Base-by-base conservation (phyloP, 2,797 vertebrate genomes). In the Tamandua tetradactyla region DNA sequence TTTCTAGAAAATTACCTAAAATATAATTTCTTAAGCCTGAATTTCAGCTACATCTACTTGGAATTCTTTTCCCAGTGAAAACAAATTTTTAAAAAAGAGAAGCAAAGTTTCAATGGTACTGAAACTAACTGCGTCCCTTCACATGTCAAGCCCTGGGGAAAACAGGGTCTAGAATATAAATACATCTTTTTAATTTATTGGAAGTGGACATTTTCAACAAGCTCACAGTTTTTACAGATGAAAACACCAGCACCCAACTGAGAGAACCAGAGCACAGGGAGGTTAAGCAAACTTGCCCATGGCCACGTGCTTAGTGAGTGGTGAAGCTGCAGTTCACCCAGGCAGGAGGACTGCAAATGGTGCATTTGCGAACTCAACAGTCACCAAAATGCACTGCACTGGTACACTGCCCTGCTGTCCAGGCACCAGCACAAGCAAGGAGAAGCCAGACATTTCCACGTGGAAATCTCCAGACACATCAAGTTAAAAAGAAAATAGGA, bases 11-110 rank as follows among this genome's bases (percentile, higher is more conserved):
- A 96, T 72, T 1, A 2, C 3, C 10, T 3, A 95, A 96, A 84
- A 85, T 81, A 75, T 55, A 23, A 94, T 94, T 94, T 96, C 83
- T 95, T 57, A 91, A 95, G 83, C 79, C 90, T 5, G 37, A 3
- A 30, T 89, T 78, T 44, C 40, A 88, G 7, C 35, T 89, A 76
- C n/a, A 87, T 37, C 35, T 4, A 5, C 13, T 40, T 32, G 0
- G 68, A 40, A 89, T 93, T 92, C 15, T 91, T 90, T 79, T 76
- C 37, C 52, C 59, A 44, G 11, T 59, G 30, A 74, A 93, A 71
- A 84, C 9, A 64, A 76, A 91, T 71, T 27, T 83, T 86, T 47
- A 71, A 81, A 62, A 27, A 78, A 78, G 35, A 59, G 81, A n/a
- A n/a, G 27, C 52, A 25, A 79, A 0, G 5, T 84, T 81, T 84